Evolutionary conservation across 2,113 vertebrate species (phyloP), one percentile per base, ranked within the genome.

Genomic region (Tylochromis polylepis): DNA sequence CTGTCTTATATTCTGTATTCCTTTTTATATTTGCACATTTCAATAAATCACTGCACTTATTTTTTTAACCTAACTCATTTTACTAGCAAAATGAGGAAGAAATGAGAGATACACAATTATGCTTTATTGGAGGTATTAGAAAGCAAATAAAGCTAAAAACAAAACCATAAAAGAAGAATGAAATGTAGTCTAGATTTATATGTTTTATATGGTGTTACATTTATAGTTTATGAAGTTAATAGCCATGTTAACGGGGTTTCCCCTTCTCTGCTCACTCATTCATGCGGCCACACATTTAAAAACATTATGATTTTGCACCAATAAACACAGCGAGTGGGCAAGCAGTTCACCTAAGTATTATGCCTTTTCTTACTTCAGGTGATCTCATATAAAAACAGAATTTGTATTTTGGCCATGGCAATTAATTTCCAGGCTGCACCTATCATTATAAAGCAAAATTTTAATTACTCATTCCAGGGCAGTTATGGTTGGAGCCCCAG

Each of bases 391-490:
- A 82, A 81, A 89, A 88, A 62, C 56, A 87, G 46, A 88, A 91
- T 84, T 79, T 75, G 82, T 87, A 87, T 91, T 88, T 84, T 57
- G 83, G 79, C 60, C 58, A 87, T 65, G 82, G 79, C 91, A 92
- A 93, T 94, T 95, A 84, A 93, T 95, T 95, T 89, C 85, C 93
- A 93, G 83, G 82, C 94, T 89, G 88, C 87, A 94, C 92, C 95
- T 94, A 95, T 95, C 90, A 82, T 93, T 93, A 92, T 92, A 89
- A 93, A 94, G 93, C 91, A 91, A 92, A 89, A 95, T 93, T 95
- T 95, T 93, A 96, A 96, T 96, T 92, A 95, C 90, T 94, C 88
- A 94, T 93, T 95, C 93, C 93, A 91, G 94, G 87, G 90, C 91
- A 83, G 91, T 93, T 94, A 93, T 93, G 93, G 91, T 89, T 82